Conservation (phyloP, 2,888 invertebrate genomes). For the Cheilosia soror region DNA sequence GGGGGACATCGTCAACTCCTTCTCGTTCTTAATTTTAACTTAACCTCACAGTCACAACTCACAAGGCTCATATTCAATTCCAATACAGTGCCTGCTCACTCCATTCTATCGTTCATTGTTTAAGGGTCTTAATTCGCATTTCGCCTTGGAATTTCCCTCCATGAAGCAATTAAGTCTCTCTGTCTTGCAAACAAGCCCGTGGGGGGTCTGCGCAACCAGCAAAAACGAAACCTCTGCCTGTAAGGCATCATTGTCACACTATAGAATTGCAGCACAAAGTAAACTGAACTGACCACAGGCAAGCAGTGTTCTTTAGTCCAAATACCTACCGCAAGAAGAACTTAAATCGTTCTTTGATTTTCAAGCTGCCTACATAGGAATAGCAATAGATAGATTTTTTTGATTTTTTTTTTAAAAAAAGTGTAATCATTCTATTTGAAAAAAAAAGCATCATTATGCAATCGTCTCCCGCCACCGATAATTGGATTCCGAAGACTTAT, state of each 20-base stretch:
- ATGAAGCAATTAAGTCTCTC: slow-evolving; percentile 51
- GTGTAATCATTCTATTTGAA: slow-evolving; percentile 54
- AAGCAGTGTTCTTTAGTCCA: slow-evolving; percentile 18
- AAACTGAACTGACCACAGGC: slow-evolving; percentile 55
- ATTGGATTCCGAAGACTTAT: slow-evolving; percentile 74
- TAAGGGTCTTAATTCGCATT: slow-evolving; percentile 27
- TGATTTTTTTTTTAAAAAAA: slow-evolving; percentile 3
- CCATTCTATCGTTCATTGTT: neutral
- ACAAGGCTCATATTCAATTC: neutral
- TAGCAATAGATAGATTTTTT: neutral
- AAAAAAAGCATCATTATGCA: slow-evolving; percentile 69
- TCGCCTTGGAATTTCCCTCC: slow-evolving; percentile 42
- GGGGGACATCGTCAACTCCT: too few species aligned
- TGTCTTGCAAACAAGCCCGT: slow-evolving; percentile 39
- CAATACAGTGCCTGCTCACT: neutral
- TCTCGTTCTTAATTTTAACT: too few species aligned
- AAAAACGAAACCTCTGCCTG: slow-evolving; percentile 5
- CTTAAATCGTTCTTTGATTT: slow-evolving; percentile 39
- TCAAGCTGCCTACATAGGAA: neutral
- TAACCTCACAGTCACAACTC: too few species aligned
- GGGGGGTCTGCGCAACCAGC: slow-evolving; percentile 47
- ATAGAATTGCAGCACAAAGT: slow-evolving; percentile 17
- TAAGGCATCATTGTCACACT: slow-evolving; percentile 61
- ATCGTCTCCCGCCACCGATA: slow-evolving; percentile 67
- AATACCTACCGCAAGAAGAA: slow-evolving; percentile 35